Evolutionary conservation across 2,113 vertebrate genomes (phyloP).

Genomic region (Ia io): DNA sequence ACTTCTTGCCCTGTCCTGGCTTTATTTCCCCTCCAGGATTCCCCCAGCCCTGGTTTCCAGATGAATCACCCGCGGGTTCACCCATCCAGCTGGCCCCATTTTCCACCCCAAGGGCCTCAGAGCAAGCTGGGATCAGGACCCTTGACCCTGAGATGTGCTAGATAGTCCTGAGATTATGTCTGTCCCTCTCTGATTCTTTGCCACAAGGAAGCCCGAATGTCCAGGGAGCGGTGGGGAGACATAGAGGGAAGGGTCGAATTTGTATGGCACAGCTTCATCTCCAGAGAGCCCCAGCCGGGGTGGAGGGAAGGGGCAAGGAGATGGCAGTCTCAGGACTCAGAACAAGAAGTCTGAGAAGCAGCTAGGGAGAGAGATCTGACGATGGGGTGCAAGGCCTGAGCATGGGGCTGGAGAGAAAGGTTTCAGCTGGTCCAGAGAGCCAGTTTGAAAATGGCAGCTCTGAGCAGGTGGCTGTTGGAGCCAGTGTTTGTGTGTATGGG

Average conservation of each 20-base stretch:
- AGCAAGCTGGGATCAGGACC: background rate
- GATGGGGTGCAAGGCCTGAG: background rate
- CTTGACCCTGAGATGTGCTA: background rate
- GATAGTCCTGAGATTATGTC: background rate
- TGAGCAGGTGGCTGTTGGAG: background rate
- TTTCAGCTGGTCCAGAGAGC: background rate
- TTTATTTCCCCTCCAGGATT: background rate
- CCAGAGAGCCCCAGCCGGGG: conserved; percentile 87
- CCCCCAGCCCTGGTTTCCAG: background rate
- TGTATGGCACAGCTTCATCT: background rate
- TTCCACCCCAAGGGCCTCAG: background rate
- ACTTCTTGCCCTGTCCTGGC: background rate
- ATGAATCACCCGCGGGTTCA: background rate
- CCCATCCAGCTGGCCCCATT: background rate
- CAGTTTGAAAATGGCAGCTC: background rate
- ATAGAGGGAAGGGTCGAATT: background rate
- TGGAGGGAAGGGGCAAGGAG: background rate
- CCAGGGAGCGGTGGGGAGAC: background rate
- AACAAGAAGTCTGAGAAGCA: background rate
- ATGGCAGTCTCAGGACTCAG: background rate
- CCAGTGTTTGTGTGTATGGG: rapidly evolving
- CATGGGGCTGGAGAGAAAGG: background rate
- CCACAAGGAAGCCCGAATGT: background rate
- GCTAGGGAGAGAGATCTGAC: background rate
- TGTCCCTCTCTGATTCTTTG: background rate